phyloP scores from a whole-genome alignment of 2,888 invertebrate species.

The Matsumyia berberina region DNA sequence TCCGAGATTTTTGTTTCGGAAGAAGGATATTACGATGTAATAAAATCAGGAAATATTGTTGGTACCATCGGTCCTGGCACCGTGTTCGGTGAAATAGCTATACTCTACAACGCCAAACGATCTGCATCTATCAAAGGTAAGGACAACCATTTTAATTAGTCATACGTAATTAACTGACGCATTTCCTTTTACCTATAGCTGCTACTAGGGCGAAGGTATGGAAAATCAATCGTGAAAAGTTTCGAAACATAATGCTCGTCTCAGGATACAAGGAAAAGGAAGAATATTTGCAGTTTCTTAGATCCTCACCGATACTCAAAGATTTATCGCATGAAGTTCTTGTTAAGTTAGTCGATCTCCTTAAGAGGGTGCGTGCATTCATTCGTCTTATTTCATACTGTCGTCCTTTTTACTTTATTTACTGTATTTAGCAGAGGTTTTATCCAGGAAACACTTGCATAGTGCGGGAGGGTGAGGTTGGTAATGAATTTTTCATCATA shows the following conservation, averaged over 20 bases:
- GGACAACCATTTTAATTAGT: background rate
- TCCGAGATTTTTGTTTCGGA: slow-evolving; percentile 94
- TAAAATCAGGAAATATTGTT: slow-evolving; percentile 91
- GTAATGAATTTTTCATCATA: slow-evolving; percentile 96
- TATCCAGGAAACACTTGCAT: slow-evolving; percentile 92
- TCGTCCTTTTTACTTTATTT: slow-evolving; percentile 58
- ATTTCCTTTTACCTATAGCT: slow-evolving; percentile 84
- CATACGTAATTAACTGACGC: background rate
- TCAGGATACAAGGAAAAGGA: slow-evolving; percentile 93
- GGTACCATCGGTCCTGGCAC: slow-evolving; percentile 92
- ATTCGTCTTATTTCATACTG: background rate
- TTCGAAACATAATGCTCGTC: slow-evolving; percentile 95
- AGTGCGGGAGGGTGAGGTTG: slow-evolving; percentile 93
- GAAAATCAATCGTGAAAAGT: slow-evolving; percentile 93
- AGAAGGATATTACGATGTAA: slow-evolving; percentile 93
- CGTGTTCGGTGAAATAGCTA: slow-evolving; percentile 96
- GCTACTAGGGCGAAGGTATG: slow-evolving; percentile 92
- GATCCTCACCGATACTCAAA: slow-evolving; percentile 91
- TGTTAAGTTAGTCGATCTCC: slow-evolving; percentile 92
- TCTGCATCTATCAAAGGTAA: slow-evolving; percentile 93
- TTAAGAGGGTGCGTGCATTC: slow-evolving; percentile 89
- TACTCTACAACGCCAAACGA: slow-evolving; percentile 96
- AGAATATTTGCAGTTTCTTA: slow-evolving; percentile 93
- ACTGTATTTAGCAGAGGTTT: slow-evolving; percentile 87
- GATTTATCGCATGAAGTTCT: slow-evolving; percentile 89